Evolutionary conservation across 2,113 vertebrate genomes (phyloP).

Genomic region (Puma concolor): DNA sequence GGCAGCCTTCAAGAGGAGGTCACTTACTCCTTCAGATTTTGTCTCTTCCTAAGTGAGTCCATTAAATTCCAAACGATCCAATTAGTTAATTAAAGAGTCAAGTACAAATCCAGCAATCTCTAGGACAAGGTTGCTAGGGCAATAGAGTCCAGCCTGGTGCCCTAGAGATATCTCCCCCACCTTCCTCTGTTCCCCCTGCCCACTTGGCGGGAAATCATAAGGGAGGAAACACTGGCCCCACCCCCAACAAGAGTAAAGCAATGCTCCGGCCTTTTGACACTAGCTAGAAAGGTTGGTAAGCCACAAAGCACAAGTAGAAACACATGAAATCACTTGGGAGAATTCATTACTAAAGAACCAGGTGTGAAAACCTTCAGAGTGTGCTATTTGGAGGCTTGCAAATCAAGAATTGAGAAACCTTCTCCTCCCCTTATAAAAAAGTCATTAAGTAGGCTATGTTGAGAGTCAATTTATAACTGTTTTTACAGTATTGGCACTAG

Average conservation of each 20-base stretch:
- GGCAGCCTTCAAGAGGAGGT: neutral
- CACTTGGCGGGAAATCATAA: neutral
- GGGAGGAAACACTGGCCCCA: accelerated
- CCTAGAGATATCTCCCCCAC: neutral
- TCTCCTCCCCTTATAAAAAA: neutral
- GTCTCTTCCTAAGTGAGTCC: neutral
- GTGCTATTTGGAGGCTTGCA: neutral
- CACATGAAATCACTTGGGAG: neutral
- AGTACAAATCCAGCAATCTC: neutral
- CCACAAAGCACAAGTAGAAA: neutral
- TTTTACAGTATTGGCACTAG: neutral
- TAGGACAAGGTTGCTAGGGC: neutral
- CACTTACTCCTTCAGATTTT: neutral
- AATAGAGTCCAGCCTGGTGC: neutral
- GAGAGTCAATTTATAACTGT: neutral
- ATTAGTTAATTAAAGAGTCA: neutral
- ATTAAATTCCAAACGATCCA: neutral
- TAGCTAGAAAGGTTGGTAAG: neutral
- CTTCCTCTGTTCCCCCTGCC: neutral
- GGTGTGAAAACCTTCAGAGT: neutral
- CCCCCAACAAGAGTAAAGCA: accelerated
- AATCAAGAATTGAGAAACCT: neutral
- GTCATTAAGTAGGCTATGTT: neutral
- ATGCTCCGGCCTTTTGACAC: neutral
- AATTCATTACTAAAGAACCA: neutral